Conservation (phyloP, 1,140 invertebrate species). For the Tetragnatha versicolor region DNA sequence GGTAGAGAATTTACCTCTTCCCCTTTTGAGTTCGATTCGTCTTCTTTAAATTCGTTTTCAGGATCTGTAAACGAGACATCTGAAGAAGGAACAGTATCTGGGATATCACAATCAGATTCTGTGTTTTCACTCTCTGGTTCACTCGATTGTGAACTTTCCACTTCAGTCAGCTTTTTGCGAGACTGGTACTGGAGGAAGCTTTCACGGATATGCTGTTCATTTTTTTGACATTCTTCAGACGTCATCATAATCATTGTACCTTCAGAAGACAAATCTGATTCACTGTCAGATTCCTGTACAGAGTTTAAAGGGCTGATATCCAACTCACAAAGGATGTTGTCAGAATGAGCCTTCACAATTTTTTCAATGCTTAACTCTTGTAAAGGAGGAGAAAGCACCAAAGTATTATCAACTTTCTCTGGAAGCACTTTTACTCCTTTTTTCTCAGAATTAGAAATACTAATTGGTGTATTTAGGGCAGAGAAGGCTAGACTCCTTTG, state of each 20-base stretch:
- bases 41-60: too few relatives aligned
- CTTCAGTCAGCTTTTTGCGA: slow-evolving; percentile 1
- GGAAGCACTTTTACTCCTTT: not conserved
- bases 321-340: slow-evolving; percentile 36
- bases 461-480: not conserved
- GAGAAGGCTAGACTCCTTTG: slow-evolving; percentile 15
- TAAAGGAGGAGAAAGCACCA: slow-evolving; percentile 39
- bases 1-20: too few relatives aligned
- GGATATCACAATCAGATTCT: too few relatives aligned
- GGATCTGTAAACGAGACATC: too few relatives aligned
- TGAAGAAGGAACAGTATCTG: too few relatives aligned
- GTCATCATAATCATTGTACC: slow-evolving; percentile 55
- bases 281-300: slow-evolving; percentile 52
- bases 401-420: not conserved
- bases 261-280: slow-evolving; percentile 49
- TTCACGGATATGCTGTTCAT: slow-evolving; percentile 44
- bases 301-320: slow-evolving; percentile 50
- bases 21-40: too few relatives aligned
- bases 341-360: slow-evolving; percentile 45
- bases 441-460: not conserved
- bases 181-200: slow-evolving; percentile 38
- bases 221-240: slow-evolving; percentile 46
- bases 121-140: too few relatives aligned
- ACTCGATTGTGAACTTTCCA: too few relatives aligned
- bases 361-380: slow-evolving; percentile 42